Base-by-base conservation (phyloP, 2,797 vertebrate genomes). In the Amphiprion clarkii region DNA sequence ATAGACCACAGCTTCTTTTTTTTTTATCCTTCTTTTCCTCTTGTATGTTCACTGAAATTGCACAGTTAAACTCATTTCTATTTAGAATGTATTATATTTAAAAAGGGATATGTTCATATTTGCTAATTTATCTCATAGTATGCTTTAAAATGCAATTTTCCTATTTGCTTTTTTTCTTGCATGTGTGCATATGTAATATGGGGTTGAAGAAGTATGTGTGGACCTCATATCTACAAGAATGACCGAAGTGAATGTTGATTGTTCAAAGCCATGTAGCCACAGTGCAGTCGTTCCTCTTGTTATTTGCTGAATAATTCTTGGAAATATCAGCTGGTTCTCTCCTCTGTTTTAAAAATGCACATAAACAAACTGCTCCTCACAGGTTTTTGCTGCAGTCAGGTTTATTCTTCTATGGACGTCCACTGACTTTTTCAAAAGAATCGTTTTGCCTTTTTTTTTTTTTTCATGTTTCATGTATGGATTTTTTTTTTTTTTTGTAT, bases 241-340 rank as follows among this genome's bases (percentile, higher is more conserved):
- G 92, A 93, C 91, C 90, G 85, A 90, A 85, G 81, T 87, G 88
- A 92, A 90, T 92, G 89, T 93, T 89, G 86, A 91, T 79, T 81
- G 84, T 89, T 87, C 79, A 83, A 88, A 91, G 89, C 88, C 83
- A 81, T 78, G 84, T 82, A 86, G 84, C 63, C n/a, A 6, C 31
- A 60, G 76, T 49, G 55, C 71, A 46, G 74, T 57, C n/a, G 23
- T 80, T 87, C 39, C 60, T 81, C 49, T 61, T 55, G 58, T 78
- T 65, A 40, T 40, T 51, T 74, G 81, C 72, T 76, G 76, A 74
- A 75, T 78, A 31, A 39, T 23, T 71, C 49, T 71, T 67, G 44
- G 81, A 85, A 77, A 75, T 29, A 85, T 82, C 81, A 58, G 71
- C 82, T 73, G 84, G 68, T 81, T 85, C 77, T 76, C 75, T 83